phyloP scores from a whole-genome alignment of 2,797 vertebrate species.

The Aselliscus stoliczkanus region DNA sequence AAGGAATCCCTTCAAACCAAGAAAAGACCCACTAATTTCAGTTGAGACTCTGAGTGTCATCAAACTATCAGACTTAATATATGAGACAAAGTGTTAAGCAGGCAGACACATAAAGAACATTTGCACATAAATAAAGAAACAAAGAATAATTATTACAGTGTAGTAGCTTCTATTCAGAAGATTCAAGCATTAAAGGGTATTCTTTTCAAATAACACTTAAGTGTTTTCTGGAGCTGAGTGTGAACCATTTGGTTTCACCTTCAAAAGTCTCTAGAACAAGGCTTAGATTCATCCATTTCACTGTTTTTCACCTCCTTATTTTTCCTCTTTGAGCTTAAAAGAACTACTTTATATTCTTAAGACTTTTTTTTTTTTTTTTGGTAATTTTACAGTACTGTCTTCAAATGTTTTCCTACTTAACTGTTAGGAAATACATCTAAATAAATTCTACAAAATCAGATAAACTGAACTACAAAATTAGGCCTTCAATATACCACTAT shows the following conservation, averaged over 20 bases:
- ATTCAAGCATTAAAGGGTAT: background rate
- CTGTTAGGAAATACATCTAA: background rate
- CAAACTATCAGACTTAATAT: background rate
- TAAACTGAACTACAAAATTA: background rate
- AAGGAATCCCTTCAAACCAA: background rate
- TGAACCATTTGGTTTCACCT: background rate
- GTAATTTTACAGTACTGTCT: background rate
- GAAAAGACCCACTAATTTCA: background rate
- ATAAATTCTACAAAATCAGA: background rate
- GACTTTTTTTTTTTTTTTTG: background rate
- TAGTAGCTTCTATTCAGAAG: background rate
- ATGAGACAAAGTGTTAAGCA: background rate
- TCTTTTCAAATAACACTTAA: background rate
- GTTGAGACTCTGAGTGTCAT: background rate
- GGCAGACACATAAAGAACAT: background rate
- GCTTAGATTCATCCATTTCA: background rate
- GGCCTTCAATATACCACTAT: background rate
- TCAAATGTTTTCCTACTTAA: background rate
- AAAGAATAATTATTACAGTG: background rate
- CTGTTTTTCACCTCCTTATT: background rate
- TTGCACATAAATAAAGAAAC: background rate
- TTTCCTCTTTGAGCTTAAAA: background rate
- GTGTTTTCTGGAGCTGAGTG: background rate
- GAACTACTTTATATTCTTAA: background rate
- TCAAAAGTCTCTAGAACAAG: background rate